Evolutionary conservation across 2,888 invertebrate species (phyloP).

Genomic region (Nemurella pictetii): DNA sequence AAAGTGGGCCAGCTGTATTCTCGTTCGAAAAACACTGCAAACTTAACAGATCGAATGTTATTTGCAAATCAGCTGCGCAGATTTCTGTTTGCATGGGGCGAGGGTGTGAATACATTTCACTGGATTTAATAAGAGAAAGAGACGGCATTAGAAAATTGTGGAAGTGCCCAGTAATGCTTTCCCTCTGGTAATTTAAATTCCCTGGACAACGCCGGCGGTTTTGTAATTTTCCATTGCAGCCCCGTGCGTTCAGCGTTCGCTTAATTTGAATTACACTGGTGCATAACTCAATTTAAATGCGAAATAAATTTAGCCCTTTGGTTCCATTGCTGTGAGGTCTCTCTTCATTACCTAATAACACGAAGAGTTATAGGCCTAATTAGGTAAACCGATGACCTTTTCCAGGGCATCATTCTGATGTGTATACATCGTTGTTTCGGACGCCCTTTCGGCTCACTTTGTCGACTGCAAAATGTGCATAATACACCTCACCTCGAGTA

Average conservation of each 20-base stretch:
- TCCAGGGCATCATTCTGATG: not conserved
- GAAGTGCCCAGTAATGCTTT: not conserved
- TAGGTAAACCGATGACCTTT: constrained; percentile 15
- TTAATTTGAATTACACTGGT: constrained; percentile 27
- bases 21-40: not conserved
- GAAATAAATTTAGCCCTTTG: constrained; percentile 22
- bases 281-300: constrained; percentile 28
- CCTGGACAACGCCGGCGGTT: not conserved
- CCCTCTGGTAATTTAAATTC: not conserved
- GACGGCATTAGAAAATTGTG: not conserved
- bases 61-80: not conserved
- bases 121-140: not conserved
- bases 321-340: not conserved
- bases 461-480: not conserved
- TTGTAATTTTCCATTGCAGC: constrained; percentile 2
- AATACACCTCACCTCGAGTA: not conserved
- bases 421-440: not conserved
- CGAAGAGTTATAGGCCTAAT: constrained; percentile 12
- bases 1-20: not conserved
- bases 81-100: not conserved
- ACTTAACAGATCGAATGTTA: not conserved
- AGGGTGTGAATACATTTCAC: not conserved
- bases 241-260: not conserved
- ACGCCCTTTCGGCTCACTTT: not conserved
- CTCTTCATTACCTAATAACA: constrained; percentile 24